Evolutionary conservation across 2,797 vertebrate genomes (phyloP).

Genomic region (Chaetodon trifasciatus): DNA sequence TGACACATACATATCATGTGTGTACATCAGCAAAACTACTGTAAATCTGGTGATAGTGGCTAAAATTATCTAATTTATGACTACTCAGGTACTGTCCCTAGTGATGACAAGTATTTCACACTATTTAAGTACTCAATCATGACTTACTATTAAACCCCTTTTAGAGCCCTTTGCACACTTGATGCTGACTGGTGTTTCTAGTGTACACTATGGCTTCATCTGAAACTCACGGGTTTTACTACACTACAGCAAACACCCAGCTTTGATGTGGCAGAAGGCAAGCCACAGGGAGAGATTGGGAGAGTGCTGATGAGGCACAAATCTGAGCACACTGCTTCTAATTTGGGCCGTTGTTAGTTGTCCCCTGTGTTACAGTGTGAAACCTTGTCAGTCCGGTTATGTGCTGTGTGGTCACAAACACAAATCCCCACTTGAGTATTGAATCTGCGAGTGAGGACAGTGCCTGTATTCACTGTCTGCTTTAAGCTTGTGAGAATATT

Average conservation of each 20-base stretch:
- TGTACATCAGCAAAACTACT: background rate
- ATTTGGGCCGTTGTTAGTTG: conserved; percentile 70
- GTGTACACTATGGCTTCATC: conserved; percentile 19
- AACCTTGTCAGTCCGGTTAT: conserved; percentile 65
- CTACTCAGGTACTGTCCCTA: background rate
- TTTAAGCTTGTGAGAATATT: conserved; percentile 52
- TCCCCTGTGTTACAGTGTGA: conserved; percentile 62
- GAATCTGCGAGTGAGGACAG: conserved; percentile 37
- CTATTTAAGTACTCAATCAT: background rate
- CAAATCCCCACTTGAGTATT: conserved; percentile 52
- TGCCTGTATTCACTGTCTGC: conserved; percentile 54
- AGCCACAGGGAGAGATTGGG: conserved; percentile 73
- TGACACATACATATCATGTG: background rate
- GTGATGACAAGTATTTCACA: background rate
- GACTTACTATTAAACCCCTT: background rate
- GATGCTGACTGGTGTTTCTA: conserved; percentile 3
- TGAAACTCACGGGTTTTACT: conserved; percentile 49
- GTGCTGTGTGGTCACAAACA: conserved; percentile 57
- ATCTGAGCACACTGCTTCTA: conserved; percentile 74
- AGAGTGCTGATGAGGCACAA: conserved; percentile 78
- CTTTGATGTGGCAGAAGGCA: conserved; percentile 77
- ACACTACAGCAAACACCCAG: conserved; percentile 28
- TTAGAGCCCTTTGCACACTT: background rate
- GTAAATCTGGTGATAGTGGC: background rate
- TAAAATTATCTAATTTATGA: background rate